These are phyloP conservation scores for Gyrodactylus salaris DNA, from an alignment of 1,140 invertebrate species.

Conservation along the genomic window DNA sequence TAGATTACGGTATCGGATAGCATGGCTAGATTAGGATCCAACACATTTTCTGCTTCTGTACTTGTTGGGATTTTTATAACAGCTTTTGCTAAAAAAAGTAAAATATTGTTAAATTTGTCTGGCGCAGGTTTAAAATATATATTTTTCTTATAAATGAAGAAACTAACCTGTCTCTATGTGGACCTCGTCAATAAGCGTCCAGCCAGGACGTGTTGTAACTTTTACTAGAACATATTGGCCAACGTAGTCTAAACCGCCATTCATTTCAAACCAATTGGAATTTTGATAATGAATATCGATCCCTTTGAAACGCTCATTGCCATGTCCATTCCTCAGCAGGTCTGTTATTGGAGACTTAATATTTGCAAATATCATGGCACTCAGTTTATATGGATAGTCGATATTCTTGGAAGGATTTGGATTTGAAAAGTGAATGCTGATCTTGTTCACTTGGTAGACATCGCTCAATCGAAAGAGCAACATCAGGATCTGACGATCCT, in stretches of 20 bases:
- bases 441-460: background rate
- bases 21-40: background rate
- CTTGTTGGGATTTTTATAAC: too few species aligned
- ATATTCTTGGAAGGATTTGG: background rate
- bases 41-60: background rate
- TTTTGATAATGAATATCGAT: background rate
- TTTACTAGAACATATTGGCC: background rate
- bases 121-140: too few species aligned
- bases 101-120: too few species aligned
- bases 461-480: background rate
- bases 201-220: background rate
- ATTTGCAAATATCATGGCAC: background rate
- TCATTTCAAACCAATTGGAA: background rate
- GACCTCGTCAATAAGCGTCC: background rate
- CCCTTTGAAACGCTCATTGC: background rate
- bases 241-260: background rate
- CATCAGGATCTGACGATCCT: background rate
- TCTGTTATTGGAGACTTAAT: background rate
- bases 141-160: background rate
- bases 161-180: background rate
- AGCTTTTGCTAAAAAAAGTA: too few species aligned
- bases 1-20: background rate
- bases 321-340: background rate
- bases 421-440: background rate
- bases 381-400: background rate